phyloP scores from a whole-genome alignment of 2,888 invertebrate genomes.

The Catocala sponsa region DNA sequence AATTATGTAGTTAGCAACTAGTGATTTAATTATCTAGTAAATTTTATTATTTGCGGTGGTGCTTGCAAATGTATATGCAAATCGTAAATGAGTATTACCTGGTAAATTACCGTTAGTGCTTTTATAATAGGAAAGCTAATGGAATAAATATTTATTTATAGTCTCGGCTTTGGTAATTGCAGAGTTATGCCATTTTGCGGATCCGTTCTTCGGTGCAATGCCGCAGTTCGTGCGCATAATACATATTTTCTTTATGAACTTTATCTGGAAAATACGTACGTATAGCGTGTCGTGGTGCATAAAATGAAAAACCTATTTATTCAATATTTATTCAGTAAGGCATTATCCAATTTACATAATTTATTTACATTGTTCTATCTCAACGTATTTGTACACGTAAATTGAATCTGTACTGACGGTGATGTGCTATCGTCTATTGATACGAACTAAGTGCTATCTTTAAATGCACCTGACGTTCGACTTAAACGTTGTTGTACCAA shows the following conservation, averaged over 20 bases:
- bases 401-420: conserved; percentile 14
- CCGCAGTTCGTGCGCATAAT: conserved; percentile 19
- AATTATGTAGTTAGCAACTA: not conserved
- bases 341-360: conserved; percentile 29
- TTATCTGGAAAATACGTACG: conserved; percentile 19
- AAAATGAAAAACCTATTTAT: conserved; percentile 23
- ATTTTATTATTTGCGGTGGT: conserved; percentile 1
- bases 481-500: not conserved
- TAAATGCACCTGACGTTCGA: not conserved
- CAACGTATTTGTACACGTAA: conserved; percentile 20
- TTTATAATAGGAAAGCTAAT: not conserved
- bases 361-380: conserved; percentile 24
- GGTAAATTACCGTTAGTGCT: conserved; percentile 1
- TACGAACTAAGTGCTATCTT: not conserved
- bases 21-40: not conserved
- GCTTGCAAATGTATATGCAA: not conserved
- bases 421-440: conserved; percentile 14
- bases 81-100: conserved; percentile 14
- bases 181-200: conserved; percentile 1
- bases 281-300: conserved; percentile 24
- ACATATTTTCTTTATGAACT: conserved; percentile 14
- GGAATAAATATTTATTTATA: conserved; percentile 3
- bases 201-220: conserved; percentile 26
- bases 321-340: conserved; percentile 27
- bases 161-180: conserved; percentile 1